These are phyloP conservation scores for Dascillus cervinus DNA, from an alignment of 2,888 invertebrate species.

Conservation along the genomic window DNA sequence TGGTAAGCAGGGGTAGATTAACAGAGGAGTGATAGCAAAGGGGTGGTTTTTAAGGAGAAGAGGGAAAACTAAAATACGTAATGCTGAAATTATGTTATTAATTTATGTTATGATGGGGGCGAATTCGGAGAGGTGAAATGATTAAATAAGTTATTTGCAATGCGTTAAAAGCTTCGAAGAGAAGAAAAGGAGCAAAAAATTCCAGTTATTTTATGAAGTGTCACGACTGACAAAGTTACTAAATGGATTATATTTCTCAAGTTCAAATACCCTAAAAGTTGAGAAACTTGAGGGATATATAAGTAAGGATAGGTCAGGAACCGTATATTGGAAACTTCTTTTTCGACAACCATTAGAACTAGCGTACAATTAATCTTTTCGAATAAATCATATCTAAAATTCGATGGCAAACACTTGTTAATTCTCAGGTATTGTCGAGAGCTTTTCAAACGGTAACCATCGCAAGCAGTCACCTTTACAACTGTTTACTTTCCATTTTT, in stretches of 20 bases:
- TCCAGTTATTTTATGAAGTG: no score
- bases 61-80: slow-evolving; percentile 25
- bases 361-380: no score
- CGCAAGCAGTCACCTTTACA: slow-evolving; percentile 4
- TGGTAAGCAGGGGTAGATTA: slow-evolving; percentile 22
- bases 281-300: slow-evolving; percentile 19
- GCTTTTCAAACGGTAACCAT: slow-evolving; percentile 11
- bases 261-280: slow-evolving; percentile 9
- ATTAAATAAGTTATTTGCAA: no score
- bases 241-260: slow-evolving; percentile 11
- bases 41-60: no score
- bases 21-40: slow-evolving; percentile 14
- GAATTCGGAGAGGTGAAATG: no score
- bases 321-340: no score
- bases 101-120: slow-evolving; percentile 25
- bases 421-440: slow-evolving; percentile 26
- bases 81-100: slow-evolving; percentile 33
- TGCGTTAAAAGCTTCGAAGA: no score
- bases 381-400: slow-evolving; percentile 22
- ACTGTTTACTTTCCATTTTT: no score
- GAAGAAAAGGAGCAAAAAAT: no score
- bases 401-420: slow-evolving; percentile 24
- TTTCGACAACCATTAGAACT: no score
- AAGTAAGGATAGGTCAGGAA: slow-evolving; percentile 31
- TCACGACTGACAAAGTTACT: slow-evolving; percentile 4